Conservation (phyloP, 2,888 invertebrate genomes). For the Erpobdella octoculata region DNA sequence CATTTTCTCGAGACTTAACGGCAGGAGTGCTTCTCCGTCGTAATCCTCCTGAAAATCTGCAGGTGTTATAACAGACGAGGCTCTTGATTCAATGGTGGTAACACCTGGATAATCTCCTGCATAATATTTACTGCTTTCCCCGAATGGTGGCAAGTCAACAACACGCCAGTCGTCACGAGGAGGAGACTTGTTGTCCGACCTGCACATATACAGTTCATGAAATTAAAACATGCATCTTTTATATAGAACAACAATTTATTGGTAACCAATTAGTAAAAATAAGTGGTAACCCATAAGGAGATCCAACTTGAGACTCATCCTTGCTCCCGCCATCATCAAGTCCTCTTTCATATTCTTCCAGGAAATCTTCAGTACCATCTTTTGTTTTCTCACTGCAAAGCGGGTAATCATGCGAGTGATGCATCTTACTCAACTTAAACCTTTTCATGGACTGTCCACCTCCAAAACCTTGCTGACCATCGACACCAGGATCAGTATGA, state of each 20-base stretch:
- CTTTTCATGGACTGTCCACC: not conserved
- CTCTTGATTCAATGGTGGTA: not conserved
- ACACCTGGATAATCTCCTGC: not conserved
- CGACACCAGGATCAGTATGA: not conserved
- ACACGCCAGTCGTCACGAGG: not conserved
- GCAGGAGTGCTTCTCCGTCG: conserved; percentile 2
- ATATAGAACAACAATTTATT: not conserved
- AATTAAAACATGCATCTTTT: not conserved
- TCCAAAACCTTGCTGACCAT: not conserved
- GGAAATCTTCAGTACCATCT: not conserved
- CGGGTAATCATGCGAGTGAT: conserved; percentile 18
- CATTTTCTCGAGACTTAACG: not conserved
- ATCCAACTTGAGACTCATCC: not conserved
- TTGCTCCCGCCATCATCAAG: not conserved
- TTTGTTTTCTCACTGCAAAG: not conserved
- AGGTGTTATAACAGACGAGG: not conserved
- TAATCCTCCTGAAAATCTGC: conserved; percentile 13
- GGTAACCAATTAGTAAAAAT: not conserved
- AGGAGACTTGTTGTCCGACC: not conserved
- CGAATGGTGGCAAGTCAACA: not conserved
- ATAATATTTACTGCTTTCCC: too few species aligned
- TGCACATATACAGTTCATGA: not conserved
- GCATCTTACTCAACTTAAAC: conserved; percentile 1
- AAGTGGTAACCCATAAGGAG: not conserved
- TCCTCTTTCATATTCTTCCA: not conserved